Evolutionary conservation across 2,797 vertebrate genomes (phyloP).

Genomic region (Antennarius maculatus): DNA sequence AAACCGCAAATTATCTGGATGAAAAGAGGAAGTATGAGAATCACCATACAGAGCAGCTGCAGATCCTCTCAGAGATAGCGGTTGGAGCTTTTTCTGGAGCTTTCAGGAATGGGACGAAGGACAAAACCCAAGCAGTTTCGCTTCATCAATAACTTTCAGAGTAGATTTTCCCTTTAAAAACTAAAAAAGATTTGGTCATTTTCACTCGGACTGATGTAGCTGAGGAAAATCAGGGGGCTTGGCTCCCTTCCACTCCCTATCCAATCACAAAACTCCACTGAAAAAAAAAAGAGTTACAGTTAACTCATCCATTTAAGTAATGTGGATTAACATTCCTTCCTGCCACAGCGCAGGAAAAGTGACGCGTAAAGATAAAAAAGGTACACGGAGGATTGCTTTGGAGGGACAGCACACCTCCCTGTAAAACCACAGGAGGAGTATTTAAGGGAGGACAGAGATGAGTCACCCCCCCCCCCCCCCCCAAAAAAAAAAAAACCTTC

Average conservation of each 20-base stretch:
- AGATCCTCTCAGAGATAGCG: not conserved
- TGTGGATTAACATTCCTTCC: constrained; percentile 64
- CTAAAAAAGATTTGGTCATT: constrained; percentile 27
- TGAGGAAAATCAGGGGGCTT: constrained; percentile 1
- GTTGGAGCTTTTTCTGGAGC: not conserved
- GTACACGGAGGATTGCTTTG: constrained; percentile 18
- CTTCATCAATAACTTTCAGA: constrained; percentile 19
- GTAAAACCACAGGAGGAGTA: constrained; percentile 58
- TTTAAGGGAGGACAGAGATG: constrained; percentile 64
- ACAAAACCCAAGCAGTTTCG: constrained; percentile 8
- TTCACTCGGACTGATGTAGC: constrained; percentile 44
- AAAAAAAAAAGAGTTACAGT: constrained; percentile 26
- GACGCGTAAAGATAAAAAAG: constrained; percentile 10
- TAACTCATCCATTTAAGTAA: constrained; percentile 51
- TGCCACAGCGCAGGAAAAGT: constrained; percentile 21
- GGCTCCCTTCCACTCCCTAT: constrained; percentile 21
- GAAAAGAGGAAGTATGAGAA: constrained; percentile 1
- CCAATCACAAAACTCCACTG: constrained; percentile 49
- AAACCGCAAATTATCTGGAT: constrained; percentile 2
- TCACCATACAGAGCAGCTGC: constrained; percentile 8
- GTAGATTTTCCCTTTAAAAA: constrained; percentile 12
- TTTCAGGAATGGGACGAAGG: constrained; percentile 7
- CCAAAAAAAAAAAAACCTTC: constrained; percentile 46
- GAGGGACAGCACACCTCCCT: constrained; percentile 21
- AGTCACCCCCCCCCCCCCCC: constrained; percentile 22